These are phyloP conservation scores for Atethmia centrago DNA, from an alignment of 2,888 invertebrate genomes.

Conservation along the genomic window DNA sequence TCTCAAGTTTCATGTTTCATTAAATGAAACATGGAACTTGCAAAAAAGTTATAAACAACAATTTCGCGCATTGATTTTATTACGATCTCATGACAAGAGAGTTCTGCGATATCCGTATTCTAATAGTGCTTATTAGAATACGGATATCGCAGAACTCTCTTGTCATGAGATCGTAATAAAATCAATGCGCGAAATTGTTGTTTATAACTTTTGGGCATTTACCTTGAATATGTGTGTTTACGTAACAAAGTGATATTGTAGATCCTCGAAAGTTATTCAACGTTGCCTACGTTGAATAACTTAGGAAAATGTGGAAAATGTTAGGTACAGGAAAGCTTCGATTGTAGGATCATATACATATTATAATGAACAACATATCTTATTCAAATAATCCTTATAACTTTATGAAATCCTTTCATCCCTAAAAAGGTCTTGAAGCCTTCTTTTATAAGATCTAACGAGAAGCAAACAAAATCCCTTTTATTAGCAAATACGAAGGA, in stretches of 20 bases:
- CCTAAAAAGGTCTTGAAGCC: slow-evolving; percentile 19
- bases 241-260: slow-evolving; percentile 22
- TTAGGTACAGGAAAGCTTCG: background rate
- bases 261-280: slow-evolving; percentile 6
- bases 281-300: slow-evolving; percentile 2
- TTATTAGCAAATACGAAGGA: slow-evolving; percentile 46
- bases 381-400: slow-evolving; percentile 18
- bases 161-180: too few relatives aligned
- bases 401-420: slow-evolving; percentile 19
- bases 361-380: slow-evolving; percentile 11
- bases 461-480: slow-evolving; percentile 46
- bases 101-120: slow-evolving; percentile 19
- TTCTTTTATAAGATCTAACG: slow-evolving; percentile 43
- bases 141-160: too few relatives aligned
- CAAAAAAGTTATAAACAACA: too few relatives aligned
- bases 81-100: slow-evolving; percentile 36
- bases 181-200: too few relatives aligned
- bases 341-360: background rate
- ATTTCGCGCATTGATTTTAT: slow-evolving; percentile 9
- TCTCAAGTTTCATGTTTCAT: slow-evolving; percentile 30
- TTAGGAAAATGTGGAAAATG: background rate
- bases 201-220: slow-evolving; percentile 45
- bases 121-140: slow-evolving; percentile 29
- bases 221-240: slow-evolving; percentile 14
- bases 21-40: slow-evolving; percentile 20